Conservation (phyloP, 2,797 vertebrate genomes). For the Merluccius polli region DNA sequence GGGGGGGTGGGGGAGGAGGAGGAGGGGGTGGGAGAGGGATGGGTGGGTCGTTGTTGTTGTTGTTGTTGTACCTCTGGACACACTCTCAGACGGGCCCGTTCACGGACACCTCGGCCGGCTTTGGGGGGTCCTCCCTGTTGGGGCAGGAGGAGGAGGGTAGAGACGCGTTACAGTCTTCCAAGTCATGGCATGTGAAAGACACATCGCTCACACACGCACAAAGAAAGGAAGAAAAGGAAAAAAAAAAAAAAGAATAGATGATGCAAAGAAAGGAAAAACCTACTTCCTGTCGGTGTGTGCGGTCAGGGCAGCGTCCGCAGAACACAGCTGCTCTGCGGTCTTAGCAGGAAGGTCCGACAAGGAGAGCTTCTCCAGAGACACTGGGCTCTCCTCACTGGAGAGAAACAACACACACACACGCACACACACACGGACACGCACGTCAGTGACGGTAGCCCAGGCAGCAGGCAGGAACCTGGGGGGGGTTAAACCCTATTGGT, state of each 20-base stretch:
- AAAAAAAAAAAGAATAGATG: not conserved
- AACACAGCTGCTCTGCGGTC: slow-evolving; percentile 42
- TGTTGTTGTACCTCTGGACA: slow-evolving; percentile 4
- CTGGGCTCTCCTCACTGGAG: slow-evolving; percentile 61
- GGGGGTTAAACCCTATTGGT: no score
- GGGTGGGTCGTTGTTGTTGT: not conserved
- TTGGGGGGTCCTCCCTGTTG: slow-evolving; percentile 61
- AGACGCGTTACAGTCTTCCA: not conserved
- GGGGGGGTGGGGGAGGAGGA: not conserved
- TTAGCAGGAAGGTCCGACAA: slow-evolving; percentile 58
- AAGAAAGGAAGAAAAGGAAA: not conserved
- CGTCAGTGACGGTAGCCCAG: not conserved
- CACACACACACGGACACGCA: not conserved
- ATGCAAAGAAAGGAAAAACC: slow-evolving; percentile 2
- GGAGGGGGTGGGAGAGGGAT: not conserved
- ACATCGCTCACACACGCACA: no score
- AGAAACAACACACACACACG: not conserved
- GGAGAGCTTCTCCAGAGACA: slow-evolving; percentile 72
- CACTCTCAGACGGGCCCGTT: slow-evolving; percentile 75
- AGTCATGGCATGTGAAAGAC: no score
- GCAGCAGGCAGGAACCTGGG: not conserved
- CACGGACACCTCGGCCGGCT: slow-evolving; percentile 63
- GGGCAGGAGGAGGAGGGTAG: not conserved
- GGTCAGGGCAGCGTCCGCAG: slow-evolving; percentile 36
- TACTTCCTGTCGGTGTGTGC: slow-evolving; percentile 65